Evolutionary conservation across 2,113 vertebrate species (phyloP).

Genomic region (Oceanodroma tethys): DNA sequence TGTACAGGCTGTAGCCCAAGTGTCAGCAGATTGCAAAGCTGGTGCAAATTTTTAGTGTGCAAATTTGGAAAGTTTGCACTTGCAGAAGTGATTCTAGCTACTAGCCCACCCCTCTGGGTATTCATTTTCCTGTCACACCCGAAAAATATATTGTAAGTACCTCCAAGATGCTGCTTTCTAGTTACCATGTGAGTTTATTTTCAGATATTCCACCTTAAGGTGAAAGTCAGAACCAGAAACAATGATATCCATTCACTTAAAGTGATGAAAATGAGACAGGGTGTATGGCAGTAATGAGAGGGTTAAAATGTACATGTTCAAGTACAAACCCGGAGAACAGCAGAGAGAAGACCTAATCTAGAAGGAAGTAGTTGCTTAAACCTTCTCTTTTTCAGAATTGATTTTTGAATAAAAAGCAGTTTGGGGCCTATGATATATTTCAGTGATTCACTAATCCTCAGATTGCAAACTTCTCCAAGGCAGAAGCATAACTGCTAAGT

Average conservation of each 20-base stretch:
- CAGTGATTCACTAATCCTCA: background rate
- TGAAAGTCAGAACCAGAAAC: background rate
- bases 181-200: background rate
- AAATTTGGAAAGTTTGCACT: background rate
- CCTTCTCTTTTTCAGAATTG: background rate
- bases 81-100: background rate
- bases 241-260: background rate
- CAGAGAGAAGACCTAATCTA: background rate
- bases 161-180: background rate
- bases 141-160: background rate
- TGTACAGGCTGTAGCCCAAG: background rate
- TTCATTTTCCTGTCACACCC: background rate
- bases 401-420: background rate
- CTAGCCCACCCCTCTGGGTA: background rate
- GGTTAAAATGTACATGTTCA: background rate
- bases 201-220: background rate
- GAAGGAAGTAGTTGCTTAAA: background rate
- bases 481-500: background rate
- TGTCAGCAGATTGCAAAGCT: background rate
- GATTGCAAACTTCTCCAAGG: background rate
- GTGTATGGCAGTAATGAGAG: background rate
- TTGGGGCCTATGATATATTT: background rate
- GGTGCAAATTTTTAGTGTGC: background rate
- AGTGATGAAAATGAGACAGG: background rate
- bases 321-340: background rate